phyloP scores from a whole-genome alignment of 1,140 invertebrate genomes.

The Achatina immaculata region DNA sequence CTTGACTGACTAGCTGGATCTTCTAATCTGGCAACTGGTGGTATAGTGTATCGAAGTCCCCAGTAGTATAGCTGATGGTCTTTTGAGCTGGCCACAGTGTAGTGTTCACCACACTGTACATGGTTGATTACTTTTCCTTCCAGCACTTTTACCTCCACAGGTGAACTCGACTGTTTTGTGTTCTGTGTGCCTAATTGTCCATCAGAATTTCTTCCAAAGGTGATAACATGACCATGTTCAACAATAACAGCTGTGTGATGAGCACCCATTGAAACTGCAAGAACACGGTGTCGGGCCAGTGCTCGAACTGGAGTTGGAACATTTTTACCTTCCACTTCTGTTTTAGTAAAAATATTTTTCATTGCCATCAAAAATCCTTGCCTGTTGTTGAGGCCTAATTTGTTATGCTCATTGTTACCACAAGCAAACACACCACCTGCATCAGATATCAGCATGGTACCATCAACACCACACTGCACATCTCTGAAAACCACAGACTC shows the following conservation, averaged over 20 bases:
- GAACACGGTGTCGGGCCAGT: conserved; percentile 70
- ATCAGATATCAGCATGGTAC: conserved; percentile 78
- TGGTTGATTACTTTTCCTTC: conserved; percentile 74
- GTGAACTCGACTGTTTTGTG: conserved; percentile 67
- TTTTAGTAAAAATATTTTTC: conserved; percentile 72
- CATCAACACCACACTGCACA: conserved; percentile 78
- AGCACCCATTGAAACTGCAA: conserved; percentile 75
- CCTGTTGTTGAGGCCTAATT: conserved; percentile 77
- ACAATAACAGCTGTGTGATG: conserved; percentile 77
- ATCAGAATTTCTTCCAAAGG: conserved; percentile 78
- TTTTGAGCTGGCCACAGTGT: conserved; percentile 77
- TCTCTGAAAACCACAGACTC: conserved; percentile 73
- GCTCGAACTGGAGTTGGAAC: conserved; percentile 71
- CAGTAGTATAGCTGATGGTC: conserved; percentile 81
- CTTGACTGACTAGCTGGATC: conserved; percentile 62
- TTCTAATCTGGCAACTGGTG: conserved; percentile 49
- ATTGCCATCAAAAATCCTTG: conserved; percentile 73
- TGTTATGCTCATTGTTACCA: conserved; percentile 80
- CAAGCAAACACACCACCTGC: conserved; percentile 78
- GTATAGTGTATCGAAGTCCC: conserved; percentile 74
- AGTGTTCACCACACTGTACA: conserved; percentile 78
- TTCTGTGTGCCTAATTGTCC: conserved; percentile 76
- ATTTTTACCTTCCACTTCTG: conserved; percentile 72
- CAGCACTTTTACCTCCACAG: conserved; percentile 75
- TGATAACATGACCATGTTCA: conserved; percentile 78